Base-by-base conservation (phyloP, 2,888 invertebrate species). In the Athetis lepigone region DNA sequence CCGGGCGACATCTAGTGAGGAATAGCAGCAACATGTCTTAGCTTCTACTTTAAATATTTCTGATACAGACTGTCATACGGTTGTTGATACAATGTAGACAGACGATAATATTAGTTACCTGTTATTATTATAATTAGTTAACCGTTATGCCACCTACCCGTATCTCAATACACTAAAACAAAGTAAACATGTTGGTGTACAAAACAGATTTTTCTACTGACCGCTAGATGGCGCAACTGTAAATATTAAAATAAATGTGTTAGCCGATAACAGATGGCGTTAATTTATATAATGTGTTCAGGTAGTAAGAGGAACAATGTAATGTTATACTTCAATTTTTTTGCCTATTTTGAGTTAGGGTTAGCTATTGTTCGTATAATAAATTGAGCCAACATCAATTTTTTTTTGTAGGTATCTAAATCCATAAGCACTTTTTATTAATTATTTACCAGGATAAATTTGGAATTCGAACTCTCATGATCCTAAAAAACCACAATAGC, bases 1-100 rank as follows among this genome's bases (percentile, higher is more conserved):
- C 13, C 13, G 4, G 21, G 25, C 47, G 75, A 37, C 68, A 71
- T 67, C 75, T 75, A 68, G 64, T 23, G 27, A 18, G 25, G 13
- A 75, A 13, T 75, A 71, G 75, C 56, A 11, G 43, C 2, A 51
- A n/a, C 1, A n/a, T 29, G 2, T n/a, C 2, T 6, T 4, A 4
- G 6, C 25, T 16, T 1, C 18, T 9, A 21, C 4, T 2, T 18
- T 3, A 18, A 8, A 21, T 3, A 11, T 9, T n/a, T 7, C 6
- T 19, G 1, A 21, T 27, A 16, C 2, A 6, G n/a, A 11, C 11
- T 29, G n/a, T n/a, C 18, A 42, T 59, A 16, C 4, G 2, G n/a
- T n/a, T 4, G n/a, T n/a, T 4, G 11, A n/a, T 3, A 8, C 2
- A 1, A 9, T 9, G 9, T 9, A 6, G 37, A 21, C 11, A n/a